These are phyloP conservation scores for Serilophus lunatus DNA, from an alignment of 2,113 vertebrate species.

Conservation along the genomic window DNA sequence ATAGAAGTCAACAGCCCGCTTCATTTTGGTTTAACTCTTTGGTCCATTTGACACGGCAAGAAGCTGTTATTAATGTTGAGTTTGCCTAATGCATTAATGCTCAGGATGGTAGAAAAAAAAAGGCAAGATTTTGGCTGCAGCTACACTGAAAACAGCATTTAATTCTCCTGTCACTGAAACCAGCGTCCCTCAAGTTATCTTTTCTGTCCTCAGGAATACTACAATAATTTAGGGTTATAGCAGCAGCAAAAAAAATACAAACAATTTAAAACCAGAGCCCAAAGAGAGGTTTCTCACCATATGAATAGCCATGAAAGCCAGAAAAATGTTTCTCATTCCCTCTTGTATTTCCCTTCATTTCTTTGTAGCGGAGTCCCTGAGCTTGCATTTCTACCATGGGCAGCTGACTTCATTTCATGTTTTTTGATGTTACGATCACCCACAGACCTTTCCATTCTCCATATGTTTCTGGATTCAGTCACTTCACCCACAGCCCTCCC, in stretches of 20 bases:
- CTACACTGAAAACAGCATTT: neutral
- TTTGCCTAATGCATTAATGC: neutral
- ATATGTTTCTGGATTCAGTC: constrained; percentile 25
- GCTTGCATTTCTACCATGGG: neutral
- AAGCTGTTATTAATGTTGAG: neutral
- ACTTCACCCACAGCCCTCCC: neutral
- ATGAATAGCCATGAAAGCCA: neutral
- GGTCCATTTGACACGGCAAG: neutral
- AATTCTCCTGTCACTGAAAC: neutral
- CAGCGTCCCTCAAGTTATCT: neutral
- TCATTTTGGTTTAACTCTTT: neutral
- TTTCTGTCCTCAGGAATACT: neutral
- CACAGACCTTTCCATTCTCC: neutral
- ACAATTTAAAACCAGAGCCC: neutral
- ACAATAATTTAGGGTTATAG: neutral
- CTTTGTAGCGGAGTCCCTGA: neutral
- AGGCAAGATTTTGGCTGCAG: neutral
- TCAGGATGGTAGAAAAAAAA: neutral
- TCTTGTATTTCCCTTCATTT: neutral
- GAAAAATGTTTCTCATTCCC: neutral
- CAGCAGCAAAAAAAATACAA: neutral
- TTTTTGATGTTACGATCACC: constrained; percentile 30
- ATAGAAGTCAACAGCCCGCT: neutral
- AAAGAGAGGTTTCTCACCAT: neutral
- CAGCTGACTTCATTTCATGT: constrained; percentile 25